Evolutionary conservation across 1,140 invertebrate genomes (phyloP).

Genomic region (Venustaconcha ellipsiformis): DNA sequence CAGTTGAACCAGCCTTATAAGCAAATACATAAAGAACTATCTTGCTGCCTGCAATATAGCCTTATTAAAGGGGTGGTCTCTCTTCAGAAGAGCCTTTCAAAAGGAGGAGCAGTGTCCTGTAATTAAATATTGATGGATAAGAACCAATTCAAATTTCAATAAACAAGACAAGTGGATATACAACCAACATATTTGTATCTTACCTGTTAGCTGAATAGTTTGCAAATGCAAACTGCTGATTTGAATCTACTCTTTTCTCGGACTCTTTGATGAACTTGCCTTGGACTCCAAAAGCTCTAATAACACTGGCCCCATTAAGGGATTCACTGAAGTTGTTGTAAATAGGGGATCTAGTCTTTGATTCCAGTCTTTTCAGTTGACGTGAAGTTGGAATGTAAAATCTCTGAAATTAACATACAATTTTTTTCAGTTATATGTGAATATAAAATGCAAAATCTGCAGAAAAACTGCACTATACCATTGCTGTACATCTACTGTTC

Average conservation of each 20-base stretch:
- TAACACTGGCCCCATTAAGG: conserved; percentile 71
- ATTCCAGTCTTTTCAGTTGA: conserved; percentile 71
- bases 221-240: conserved; percentile 57
- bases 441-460: background rate
- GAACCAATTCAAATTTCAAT: no score
- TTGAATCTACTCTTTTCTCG: conserved; percentile 63
- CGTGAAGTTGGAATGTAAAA: conserved; percentile 88
- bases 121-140: no score
- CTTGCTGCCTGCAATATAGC: no score
- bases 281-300: conserved; percentile 72
- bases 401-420: conserved; percentile 73
- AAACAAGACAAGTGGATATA: no score
- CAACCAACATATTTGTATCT: background rate
- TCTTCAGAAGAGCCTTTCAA: no score
- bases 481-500: background rate
- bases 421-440: no score
- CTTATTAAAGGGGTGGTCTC: no score
- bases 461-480: background rate
- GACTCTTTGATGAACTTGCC: conserved; percentile 70
- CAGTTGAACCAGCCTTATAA: no score
- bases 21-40: no score
- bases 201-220: conserved; percentile 60
- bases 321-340: conserved; percentile 72
- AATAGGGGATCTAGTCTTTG: conserved; percentile 70
- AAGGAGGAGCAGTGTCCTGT: no score